A percentile compares a stretch with the other conserved stretches of the same genome.
These are phyloP conservation scores for Chloroceryle aenea DNA, from an alignment of 2,113 vertebrate species.

Conservation along the genomic window DNA sequence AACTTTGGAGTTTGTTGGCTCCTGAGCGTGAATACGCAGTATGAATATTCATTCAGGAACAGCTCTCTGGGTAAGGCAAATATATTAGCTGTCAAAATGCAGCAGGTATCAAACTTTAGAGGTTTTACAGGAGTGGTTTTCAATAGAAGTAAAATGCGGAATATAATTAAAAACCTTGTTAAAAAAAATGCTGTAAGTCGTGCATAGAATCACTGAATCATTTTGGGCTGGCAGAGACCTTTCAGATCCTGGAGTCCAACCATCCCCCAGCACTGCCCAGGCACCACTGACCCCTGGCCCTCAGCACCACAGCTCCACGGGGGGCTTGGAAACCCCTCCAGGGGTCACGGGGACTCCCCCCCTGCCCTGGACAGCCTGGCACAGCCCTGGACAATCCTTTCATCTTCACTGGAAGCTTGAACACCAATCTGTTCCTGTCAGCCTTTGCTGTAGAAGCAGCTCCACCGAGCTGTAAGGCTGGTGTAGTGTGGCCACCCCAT, in stretches of 20 bases:
- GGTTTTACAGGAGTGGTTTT: not conserved
- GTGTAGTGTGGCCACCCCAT: rapidly evolving
- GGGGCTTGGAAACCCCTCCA: too few species aligned
- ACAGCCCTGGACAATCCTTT: too few species aligned
- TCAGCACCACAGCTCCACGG: too few species aligned
- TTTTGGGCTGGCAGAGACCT: not conserved
- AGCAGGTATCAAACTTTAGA: not conserved
- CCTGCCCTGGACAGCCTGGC: too few species aligned
- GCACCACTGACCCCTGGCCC: too few species aligned
- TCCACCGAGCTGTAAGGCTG: rapidly evolving
- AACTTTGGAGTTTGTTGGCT: not conserved
- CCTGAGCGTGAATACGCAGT: rapidly evolving
- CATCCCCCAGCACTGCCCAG: too few species aligned
- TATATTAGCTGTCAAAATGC: not conserved
- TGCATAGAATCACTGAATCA: not conserved
- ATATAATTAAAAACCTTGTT: not conserved
- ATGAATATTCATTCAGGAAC: not conserved
- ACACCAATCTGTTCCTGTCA: rapidly evolving
- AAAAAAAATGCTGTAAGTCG: not conserved
- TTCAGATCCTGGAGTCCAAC: not conserved
- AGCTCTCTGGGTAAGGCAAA: not conserved
- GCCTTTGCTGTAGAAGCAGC: not conserved
- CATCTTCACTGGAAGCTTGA: too few species aligned
- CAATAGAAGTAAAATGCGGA: not conserved
- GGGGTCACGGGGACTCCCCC: too few species aligned